A percentile compares a stretch with the other conserved stretches of the same genome.
Evolutionary conservation across 2,797 vertebrate species (phyloP).

Genomic region (Pyrocephalus nanus): DNA sequence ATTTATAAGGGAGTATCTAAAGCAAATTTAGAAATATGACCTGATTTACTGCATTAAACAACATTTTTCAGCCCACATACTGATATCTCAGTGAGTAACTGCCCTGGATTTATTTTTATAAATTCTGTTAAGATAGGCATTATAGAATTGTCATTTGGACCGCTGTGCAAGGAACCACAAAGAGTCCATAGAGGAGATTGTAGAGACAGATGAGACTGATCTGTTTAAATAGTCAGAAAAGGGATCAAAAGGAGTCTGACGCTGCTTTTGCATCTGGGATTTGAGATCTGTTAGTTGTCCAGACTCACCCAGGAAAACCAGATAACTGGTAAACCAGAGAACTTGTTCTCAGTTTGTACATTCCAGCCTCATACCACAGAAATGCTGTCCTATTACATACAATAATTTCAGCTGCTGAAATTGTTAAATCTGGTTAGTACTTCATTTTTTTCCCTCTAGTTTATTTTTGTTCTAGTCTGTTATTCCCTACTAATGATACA

Average conservation of each 20-base stretch:
- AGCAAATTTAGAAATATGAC: slow-evolving; percentile 6
- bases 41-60: neutral
- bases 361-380: neutral
- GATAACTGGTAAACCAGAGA: neutral
- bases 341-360: neutral
- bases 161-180: neutral
- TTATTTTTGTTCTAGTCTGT: neutral
- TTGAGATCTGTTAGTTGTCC: neutral
- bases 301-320: neutral
- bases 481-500: neutral
- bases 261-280: neutral
- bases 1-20: neutral
- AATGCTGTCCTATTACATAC: neutral
- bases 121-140: neutral
- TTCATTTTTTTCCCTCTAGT: neutral
- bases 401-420: neutral
- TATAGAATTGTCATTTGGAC: neutral
- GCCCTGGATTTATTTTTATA: neutral
- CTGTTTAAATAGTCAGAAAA: neutral
- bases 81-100: neutral
- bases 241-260: neutral
- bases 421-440: neutral
- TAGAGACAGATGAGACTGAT: neutral
- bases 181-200: neutral
- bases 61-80: neutral